Conservation (phyloP, 2,888 invertebrate genomes). For the Aspidapion aeneum region DNA sequence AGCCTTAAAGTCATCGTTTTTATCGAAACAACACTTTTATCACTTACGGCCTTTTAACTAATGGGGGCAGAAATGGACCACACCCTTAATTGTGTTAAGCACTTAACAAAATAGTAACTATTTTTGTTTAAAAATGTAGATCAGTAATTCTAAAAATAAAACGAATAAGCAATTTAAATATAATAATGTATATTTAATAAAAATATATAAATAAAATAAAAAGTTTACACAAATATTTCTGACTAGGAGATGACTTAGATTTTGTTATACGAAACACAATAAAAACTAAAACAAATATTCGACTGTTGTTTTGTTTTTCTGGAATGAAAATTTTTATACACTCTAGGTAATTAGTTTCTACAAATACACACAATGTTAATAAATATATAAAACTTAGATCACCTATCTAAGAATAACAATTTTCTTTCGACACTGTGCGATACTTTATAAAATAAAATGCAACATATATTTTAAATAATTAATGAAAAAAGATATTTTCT, state of each 20-base stretch:
- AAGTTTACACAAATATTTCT: conserved; percentile 25
- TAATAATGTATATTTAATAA: conserved; percentile 38
- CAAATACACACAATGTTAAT: conserved; percentile 38
- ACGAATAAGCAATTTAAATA: conserved; percentile 30
- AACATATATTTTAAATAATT: conserved; percentile 31
- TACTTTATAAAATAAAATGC: conserved; percentile 29
- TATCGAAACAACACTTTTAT: too few species aligned
- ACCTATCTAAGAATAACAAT: conserved; percentile 34
- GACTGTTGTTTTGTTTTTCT: conserved; percentile 28
- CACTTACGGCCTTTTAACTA: too few species aligned
- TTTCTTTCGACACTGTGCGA: conserved; percentile 37
- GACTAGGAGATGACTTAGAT: conserved; percentile 36
- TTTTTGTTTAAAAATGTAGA: too few species aligned
- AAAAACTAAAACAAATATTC: conserved; percentile 28
- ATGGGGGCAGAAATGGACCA: too few species aligned
- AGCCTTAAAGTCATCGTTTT: too few species aligned
- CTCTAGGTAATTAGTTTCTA: conserved; percentile 34
- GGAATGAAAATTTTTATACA: conserved; percentile 30
- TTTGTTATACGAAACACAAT: conserved; percentile 26
- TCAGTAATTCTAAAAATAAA: too few species aligned
- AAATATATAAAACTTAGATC: conserved; percentile 37
- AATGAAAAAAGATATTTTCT: conserved; percentile 30
- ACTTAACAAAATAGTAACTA: too few species aligned
- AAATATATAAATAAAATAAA: conserved; percentile 36
- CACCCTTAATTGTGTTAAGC: too few species aligned